Percentiles rank a stretch among this genome's conserved stretches.
Evolutionary conservation across 2,888 invertebrate species (phyloP).

Genomic region (Cantharis rufa): DNA sequence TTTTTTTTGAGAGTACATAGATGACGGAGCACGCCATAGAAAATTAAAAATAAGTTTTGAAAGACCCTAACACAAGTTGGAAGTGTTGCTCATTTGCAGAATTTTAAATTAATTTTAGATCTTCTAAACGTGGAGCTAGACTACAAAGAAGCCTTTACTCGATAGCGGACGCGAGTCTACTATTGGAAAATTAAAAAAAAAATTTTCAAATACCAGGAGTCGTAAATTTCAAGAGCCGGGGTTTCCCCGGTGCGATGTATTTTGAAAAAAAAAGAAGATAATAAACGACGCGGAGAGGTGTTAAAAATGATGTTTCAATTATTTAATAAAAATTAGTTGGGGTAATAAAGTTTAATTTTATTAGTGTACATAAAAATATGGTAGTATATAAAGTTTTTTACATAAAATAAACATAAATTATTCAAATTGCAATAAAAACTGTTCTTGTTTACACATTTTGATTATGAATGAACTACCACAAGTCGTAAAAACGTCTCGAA

Average conservation of each 20-base stretch:
- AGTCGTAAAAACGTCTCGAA: constrained; percentile 26
- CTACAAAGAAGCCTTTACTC: background rate
- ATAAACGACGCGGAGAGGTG: background rate
- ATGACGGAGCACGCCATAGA: background rate
- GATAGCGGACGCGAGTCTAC: background rate
- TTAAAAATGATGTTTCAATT: background rate
- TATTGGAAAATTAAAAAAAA: background rate
- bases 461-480: constrained; percentile 17
- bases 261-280: background rate
- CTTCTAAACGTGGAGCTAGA: background rate
- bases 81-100: background rate
- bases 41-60: background rate
- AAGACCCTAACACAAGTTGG: background rate
- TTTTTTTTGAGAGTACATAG: background rate
- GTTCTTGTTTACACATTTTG: constrained; percentile 3
- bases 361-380: background rate
- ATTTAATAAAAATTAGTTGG: background rate
- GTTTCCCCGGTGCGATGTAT: background rate
- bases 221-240: background rate
- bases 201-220: background rate
- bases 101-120: background rate
- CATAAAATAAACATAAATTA: constrained; percentile 5
- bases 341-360: background rate
- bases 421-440: constrained; percentile 4
- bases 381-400: background rate